Evolutionary conservation across 2,888 invertebrate genomes (phyloP).

Genomic region (Lycaena phlaeas): DNA sequence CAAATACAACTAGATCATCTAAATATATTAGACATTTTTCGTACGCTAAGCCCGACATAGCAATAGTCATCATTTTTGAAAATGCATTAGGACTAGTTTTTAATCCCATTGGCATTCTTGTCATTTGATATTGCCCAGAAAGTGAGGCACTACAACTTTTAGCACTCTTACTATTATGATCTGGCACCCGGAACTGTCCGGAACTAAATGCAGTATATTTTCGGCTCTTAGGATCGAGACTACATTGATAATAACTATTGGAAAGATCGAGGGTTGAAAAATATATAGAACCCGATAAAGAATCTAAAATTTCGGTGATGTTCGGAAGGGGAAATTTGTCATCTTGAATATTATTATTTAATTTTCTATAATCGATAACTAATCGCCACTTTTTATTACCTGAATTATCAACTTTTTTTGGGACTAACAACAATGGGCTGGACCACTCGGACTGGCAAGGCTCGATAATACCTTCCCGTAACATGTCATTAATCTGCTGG

Average conservation of each 20-base stretch:
- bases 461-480: constrained; percentile 13
- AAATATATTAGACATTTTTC: constrained; percentile 15
- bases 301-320: constrained; percentile 8
- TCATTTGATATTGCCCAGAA: constrained; percentile 17
- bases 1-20: constrained; percentile 13
- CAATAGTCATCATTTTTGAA: constrained; percentile 12
- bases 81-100: constrained; percentile 15
- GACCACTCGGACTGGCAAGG: constrained; percentile 11
- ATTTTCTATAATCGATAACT: constrained; percentile 13
- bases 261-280: constrained; percentile 6
- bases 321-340: constrained; percentile 13
- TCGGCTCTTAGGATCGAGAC: constrained; percentile 1
- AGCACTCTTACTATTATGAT: background rate
- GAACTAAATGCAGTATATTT: constrained; percentile 13
- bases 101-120: constrained; percentile 14
- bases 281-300: constrained; percentile 9
- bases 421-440: constrained; percentile 12
- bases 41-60: constrained; percentile 13
- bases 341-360: constrained; percentile 13
- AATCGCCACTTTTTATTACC: constrained; percentile 14
- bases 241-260: constrained; percentile 5
- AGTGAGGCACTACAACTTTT: background rate
- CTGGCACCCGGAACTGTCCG: background rate
- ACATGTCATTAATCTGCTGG: constrained; percentile 10
- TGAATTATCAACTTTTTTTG: constrained; percentile 11